These are phyloP conservation scores for Cyrtorhinus lividipennis DNA, from an alignment of 1,140 invertebrate genomes.

Conservation along the genomic window DNA sequence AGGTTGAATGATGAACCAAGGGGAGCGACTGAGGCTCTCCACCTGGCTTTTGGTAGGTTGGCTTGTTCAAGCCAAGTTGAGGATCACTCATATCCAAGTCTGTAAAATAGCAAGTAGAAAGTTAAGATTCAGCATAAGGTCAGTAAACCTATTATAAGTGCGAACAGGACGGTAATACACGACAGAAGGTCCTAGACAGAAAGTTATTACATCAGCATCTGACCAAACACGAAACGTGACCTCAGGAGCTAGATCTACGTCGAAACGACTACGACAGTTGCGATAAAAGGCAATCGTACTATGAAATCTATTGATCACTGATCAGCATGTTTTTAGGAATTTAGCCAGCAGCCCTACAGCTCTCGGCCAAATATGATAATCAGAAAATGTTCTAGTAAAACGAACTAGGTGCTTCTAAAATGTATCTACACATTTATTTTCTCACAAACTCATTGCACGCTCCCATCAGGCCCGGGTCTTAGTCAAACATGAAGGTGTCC, in stretches of 20 bases:
- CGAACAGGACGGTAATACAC: neutral
- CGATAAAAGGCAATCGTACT: too few species aligned
- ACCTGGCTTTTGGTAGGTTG: neutral
- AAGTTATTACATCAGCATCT: neutral
- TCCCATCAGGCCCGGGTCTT: too few species aligned
- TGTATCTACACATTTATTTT: too few species aligned
- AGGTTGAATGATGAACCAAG: slow-evolving; percentile 17
- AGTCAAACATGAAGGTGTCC: too few species aligned
- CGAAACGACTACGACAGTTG: neutral
- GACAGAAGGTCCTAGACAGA: neutral
- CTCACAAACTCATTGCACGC: too few species aligned
- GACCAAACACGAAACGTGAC: too few species aligned
- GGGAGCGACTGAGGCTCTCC: slow-evolving; percentile 16
- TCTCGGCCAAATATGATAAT: too few species aligned
- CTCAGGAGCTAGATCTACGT: neutral
- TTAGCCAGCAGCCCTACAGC: too few species aligned
- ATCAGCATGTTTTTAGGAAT: too few species aligned
- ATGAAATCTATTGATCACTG: too few species aligned
- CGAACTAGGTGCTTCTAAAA: too few species aligned
- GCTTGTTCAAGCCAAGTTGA: slow-evolving; percentile 18
- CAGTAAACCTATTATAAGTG: neutral
- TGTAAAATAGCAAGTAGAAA: slow-evolving; percentile 4
- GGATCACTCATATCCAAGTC: slow-evolving; percentile 19
- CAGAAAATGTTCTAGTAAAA: too few species aligned
- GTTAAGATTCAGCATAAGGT: neutral